A percentile compares a stretch with the other conserved stretches of the same genome.
Evolutionary conservation across 2,113 vertebrate genomes (phyloP).

Genomic region (Pseudorectes ferrugineus): DNA sequence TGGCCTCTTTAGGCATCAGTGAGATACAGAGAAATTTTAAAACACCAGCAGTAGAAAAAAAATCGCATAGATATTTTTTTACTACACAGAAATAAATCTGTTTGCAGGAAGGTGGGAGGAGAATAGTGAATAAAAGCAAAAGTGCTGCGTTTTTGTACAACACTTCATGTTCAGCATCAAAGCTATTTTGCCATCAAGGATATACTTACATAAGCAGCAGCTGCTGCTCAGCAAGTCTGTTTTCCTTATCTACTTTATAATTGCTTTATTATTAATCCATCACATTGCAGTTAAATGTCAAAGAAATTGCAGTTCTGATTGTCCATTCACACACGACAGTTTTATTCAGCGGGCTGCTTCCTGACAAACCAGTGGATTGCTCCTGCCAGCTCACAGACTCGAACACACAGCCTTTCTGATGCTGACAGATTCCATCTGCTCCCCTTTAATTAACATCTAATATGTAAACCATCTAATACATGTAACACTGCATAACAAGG

Average conservation of each 20-base stretch:
- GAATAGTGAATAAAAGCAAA: not conserved
- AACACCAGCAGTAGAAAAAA: not conserved
- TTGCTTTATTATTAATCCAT: not conserved
- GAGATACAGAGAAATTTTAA: not conserved
- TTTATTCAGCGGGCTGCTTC: not conserved
- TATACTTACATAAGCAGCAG: not conserved
- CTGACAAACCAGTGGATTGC: not conserved
- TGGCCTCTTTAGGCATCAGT: no score
- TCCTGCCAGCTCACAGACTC: conserved; percentile 26
- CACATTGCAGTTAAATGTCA: not conserved
- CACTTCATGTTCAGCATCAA: not conserved
- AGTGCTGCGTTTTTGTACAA: not conserved
- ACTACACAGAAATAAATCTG: not conserved
- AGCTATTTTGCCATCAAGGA: not conserved
- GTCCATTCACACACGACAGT: not conserved
- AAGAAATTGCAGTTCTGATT: not conserved
- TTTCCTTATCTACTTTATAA: not conserved
- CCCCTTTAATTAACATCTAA: conserved; percentile 62
- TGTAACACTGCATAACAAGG: conserved; percentile 51
- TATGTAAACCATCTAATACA: conserved; percentile 64
- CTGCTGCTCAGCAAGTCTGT: not conserved
- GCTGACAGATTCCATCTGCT: conserved; percentile 69
- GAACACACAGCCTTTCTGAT: conserved; percentile 13
- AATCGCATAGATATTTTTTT: not conserved
- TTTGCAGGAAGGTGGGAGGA: not conserved